Evolutionary conservation across 2,888 invertebrate genomes (phyloP), one percentile per base, ranked within the genome.

Genomic region (Chymomyza fuscimana): DNA sequence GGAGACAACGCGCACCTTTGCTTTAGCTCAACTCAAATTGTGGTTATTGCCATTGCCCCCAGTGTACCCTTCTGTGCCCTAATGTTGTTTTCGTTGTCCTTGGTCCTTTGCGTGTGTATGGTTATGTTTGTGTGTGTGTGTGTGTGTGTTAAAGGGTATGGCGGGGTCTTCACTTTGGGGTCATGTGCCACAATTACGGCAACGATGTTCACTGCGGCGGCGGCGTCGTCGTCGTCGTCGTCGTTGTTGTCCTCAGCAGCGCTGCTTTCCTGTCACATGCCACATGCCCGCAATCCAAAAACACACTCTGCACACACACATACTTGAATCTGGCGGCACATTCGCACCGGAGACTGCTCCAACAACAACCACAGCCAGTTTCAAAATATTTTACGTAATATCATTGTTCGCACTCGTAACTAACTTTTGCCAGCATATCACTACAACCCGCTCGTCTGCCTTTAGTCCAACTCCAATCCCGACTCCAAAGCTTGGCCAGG

Each of bases 351-450:
- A 46, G 40, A 46, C 40, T 12, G 4, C 40, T 12, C 5, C 40
- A 46, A 46, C 15, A 58, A n/a, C 22, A 36, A 36, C 61, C n/a
- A 61, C 7, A 40, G 19, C 46, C 54, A 77, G 73, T 86, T 88
- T 86, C 79, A 81, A 85, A 86, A 89, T 86, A 86, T 89, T 86
- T 89, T 86, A 89, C 88, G 84, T 86, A 86, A 89, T 88, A 88
- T 86, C 85, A 86, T 87, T 86, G 85, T 86, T 89, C 79, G 88
- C 73, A 74, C 87, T 86, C 88, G 88, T 88, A 85, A 88, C 85
- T 85, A 88, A 86, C 85, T 86, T 86, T 89, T 77, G 75, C 77
- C 68, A 65, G 67, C 65, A 22, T 54, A n/a, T 19, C 54, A 9
- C 62, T 62, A 19, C 25, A 29, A 32, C 32, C 40, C 40, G 12